Percentiles rank a stretch among this genome's conserved stretches.
These are phyloP conservation scores for Lasioglossum malachurum DNA, from an alignment of 2,888 invertebrate species.

Conservation along the genomic window DNA sequence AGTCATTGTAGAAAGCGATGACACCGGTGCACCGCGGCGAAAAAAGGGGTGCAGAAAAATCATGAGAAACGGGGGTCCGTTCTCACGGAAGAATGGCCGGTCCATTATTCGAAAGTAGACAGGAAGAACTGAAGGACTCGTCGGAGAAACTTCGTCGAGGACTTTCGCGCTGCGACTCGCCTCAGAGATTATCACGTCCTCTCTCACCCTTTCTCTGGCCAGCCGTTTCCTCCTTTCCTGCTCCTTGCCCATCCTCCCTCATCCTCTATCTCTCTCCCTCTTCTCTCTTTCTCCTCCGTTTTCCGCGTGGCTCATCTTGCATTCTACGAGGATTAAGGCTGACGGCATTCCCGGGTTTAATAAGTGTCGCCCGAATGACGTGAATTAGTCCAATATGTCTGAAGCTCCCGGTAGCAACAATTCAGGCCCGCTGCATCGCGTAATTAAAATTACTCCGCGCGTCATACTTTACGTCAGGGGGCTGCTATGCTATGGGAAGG, in stretches of 20 bases:
- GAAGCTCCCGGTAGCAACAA: constrained; percentile 77
- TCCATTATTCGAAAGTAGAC: constrained; percentile 39
- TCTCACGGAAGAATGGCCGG: constrained; percentile 4
- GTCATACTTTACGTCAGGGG: constrained; percentile 79
- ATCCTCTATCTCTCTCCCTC: constrained; percentile 9
- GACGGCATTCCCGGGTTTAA: constrained; percentile 81
- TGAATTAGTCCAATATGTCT: constrained; percentile 82
- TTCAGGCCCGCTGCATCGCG: constrained; percentile 78
- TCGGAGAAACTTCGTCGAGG: constrained; percentile 35
- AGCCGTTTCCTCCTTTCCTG: neutral
- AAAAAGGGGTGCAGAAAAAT: neutral
- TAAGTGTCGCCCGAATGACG: constrained; percentile 82
- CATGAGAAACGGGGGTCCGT: neutral
- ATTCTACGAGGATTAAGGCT: constrained; percentile 76
- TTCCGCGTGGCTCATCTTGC: constrained; percentile 60
- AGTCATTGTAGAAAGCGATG: neutral
- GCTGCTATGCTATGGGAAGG: constrained; percentile 34
- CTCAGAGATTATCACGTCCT: constrained; percentile 57
- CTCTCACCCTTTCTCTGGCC: constrained; percentile 14
- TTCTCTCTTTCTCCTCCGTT: neutral
- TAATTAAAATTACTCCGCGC: constrained; percentile 82
- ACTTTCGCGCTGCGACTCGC: constrained; percentile 39
- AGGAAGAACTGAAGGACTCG: constrained; percentile 26
- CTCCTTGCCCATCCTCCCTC: constrained; percentile 15
- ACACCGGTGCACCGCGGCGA: neutral